Base-by-base conservation (phyloP, 1,140 invertebrate genomes). In the Drosophila neocordata region DNA sequence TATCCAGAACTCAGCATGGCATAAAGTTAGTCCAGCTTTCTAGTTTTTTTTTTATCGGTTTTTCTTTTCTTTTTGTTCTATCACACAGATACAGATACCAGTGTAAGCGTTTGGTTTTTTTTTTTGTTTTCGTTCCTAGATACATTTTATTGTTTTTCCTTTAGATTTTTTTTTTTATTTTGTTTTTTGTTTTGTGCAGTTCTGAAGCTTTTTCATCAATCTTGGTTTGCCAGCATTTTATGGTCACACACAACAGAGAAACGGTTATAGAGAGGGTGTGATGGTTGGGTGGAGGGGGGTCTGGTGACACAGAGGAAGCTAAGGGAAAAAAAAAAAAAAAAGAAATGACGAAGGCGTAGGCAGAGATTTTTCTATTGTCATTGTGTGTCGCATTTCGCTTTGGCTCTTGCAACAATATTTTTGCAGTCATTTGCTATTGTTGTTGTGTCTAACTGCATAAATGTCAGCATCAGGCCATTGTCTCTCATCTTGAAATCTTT, bases 391-490 rank as follows among this genome's bases (percentile, higher is more conserved):
- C 72, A 71, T 73, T 73, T 67, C 22, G 62, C 51, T 71, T 74
- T 71, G 70, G 63, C 48, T 74, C 63, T 68, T 34, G 53, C 53
- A 60, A 64, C 53, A 68, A 66, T 58, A 59, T 58, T 73, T 64
- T 55, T 52, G 64, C 51, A 71, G 69, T 73, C 73, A 81, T 69
- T 20, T 71, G 64, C 68, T 77, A 52, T 61, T 69, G 58, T 78
- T 69, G 66, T 77, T 80, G 83, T 85, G 76, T 70, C 81, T 77
- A 87, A 75, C 72, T 75, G 72, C 81, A 84, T 84, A 84, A 84
- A 87, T 84, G 81, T 84, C 81, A 87, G 82, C 81, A 84, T 81
- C 77, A 84, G 82, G 71, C 71, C 71, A 75, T 75, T 75, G 72
- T 75, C 71, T 75, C 71, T 75, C 56, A 38, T 27, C 34, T 13